Evolutionary conservation across 2,888 invertebrate genomes (phyloP).

Genomic region (Tachina grossa): DNA sequence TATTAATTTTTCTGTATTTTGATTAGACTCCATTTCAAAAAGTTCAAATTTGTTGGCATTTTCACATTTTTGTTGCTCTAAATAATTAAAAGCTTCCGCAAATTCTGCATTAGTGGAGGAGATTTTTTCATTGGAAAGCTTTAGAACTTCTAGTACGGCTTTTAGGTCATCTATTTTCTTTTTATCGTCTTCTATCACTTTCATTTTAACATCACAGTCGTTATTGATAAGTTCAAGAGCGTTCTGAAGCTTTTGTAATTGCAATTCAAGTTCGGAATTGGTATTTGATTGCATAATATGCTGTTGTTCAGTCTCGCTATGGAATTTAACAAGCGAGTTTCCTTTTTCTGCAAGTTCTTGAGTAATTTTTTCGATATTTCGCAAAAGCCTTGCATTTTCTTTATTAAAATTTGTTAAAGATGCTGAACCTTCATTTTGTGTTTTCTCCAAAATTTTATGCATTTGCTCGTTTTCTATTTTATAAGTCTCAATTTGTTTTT

Average conservation of each 20-base stretch:
- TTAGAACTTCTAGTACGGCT: conserved; percentile 76
- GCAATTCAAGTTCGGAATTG: conserved; percentile 68
- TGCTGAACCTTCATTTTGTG: conserved; percentile 66
- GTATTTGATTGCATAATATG: conserved; percentile 73
- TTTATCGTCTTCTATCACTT: conserved; percentile 75
- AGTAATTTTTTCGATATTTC: conserved; percentile 68
- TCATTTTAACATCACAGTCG: conserved; percentile 75
- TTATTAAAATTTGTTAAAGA: conserved; percentile 58
- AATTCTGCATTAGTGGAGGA: conserved; percentile 78
- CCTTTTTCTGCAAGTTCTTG: conserved; percentile 70
- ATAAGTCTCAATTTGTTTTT: conserved; percentile 70
- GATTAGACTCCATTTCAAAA: conserved; percentile 79
- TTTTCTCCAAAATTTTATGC: conserved; percentile 66
- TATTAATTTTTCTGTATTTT: conserved; percentile 75
- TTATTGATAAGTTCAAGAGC: conserved; percentile 74
- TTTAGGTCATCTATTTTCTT: conserved; percentile 78
- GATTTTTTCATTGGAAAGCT: conserved; percentile 77
- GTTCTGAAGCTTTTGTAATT: conserved; percentile 75
- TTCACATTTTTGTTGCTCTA: conserved; percentile 78
- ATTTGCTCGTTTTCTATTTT: conserved; percentile 65
- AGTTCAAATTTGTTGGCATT: conserved; percentile 79
- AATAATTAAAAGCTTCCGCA: conserved; percentile 75
- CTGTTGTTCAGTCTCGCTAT: conserved; percentile 71
- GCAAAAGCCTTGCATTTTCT: conserved; percentile 67
- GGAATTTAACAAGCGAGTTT: conserved; percentile 44